A percentile compares a stretch with the other conserved stretches of the same genome.
These are phyloP conservation scores for Echiichthys vipera DNA, from an alignment of 2,797 vertebrate species.

Conservation along the genomic window DNA sequence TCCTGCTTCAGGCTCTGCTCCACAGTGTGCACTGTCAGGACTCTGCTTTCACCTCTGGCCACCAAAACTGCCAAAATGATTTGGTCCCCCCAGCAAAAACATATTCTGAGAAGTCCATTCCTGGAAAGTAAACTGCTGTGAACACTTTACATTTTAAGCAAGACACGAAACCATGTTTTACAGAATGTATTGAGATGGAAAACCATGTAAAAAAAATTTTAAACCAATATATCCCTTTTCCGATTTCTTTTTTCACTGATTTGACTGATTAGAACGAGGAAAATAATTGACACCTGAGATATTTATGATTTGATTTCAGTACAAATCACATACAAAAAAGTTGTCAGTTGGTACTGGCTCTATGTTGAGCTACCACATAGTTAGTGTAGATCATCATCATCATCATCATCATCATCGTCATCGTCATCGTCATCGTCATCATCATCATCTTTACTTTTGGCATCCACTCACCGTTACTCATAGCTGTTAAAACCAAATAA, in stretches of 20 bases:
- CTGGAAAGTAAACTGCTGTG: neutral
- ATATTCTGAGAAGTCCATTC: neutral
- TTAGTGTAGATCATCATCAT: slow-evolving; percentile 16
- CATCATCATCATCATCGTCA: slow-evolving; percentile 1
- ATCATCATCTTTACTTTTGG: slow-evolving; percentile 22
- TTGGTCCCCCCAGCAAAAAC: neutral
- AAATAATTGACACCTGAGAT: neutral
- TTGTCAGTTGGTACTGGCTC: neutral
- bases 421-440: neutral
- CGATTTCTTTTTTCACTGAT: neutral
- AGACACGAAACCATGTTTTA: neutral
- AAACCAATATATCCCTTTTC: neutral
- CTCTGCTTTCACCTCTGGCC: slow-evolving; percentile 9
- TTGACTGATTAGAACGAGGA: neutral
- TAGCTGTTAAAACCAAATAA: slow-evolving; percentile 42
- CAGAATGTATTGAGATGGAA: neutral
- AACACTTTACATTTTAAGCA: neutral
- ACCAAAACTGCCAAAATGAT: slow-evolving; percentile 32
- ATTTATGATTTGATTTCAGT: neutral
- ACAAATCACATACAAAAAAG: slow-evolving; percentile 1
- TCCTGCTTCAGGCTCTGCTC: neutral
- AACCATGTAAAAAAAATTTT: neutral
- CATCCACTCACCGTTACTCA: slow-evolving; percentile 14
- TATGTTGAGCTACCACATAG: slow-evolving; percentile 8
- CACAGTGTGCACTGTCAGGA: slow-evolving; percentile 5